Evolutionary conservation across 1,140 invertebrate genomes (phyloP), one percentile per base, ranked within the genome.

Genomic region (Zaprionus davidi): DNA sequence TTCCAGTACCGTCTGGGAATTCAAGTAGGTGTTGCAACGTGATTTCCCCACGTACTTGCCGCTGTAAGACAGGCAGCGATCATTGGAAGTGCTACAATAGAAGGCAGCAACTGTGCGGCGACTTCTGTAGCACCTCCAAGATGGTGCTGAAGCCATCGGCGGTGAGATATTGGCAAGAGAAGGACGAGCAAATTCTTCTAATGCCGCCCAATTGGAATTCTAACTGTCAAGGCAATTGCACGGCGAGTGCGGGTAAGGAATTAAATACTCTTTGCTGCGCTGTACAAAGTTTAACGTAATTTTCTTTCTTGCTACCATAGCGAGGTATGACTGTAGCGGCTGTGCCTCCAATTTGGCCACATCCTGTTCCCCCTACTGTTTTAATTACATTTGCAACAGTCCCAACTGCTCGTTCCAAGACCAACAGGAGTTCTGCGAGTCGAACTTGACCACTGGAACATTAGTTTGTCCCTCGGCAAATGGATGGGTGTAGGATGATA

Each of bases 361-460:
- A n/a, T 28, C 55, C 26, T 91, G 85, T 24, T 86, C 90, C 11
- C 38, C 71, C n/a, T 91, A 91, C 41, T 91, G 90, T 51, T 86
- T 84, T 34, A 70, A 58, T 3, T 91, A 81, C 41, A 71, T 53
- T 1, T 91, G 90, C 59, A 73, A 60, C 55, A 64, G 62, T 28
- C 76, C 71, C 58, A 82, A 55, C 15, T 91, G 88, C 2, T 68
- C 53, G 28, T 91, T 60, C 51, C 81, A 81, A 6, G 85, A 90
- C 46, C 90, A 86, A 60, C 17, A 60, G 5, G 20, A 74, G 13
- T 91, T 83, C 57, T 91, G 90, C 46, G 31, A 20, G 12, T 44
- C 34, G 9, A 49, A 44, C n/a, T 63, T 78, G 12, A 55, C 66
- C 38, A 56, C 69, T 1, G 78, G 64, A 0, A 53, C 66, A 12